These are phyloP conservation scores for Xiphias gladius DNA, from an alignment of 2,113 vertebrate genomes.

Conservation along the genomic window DNA sequence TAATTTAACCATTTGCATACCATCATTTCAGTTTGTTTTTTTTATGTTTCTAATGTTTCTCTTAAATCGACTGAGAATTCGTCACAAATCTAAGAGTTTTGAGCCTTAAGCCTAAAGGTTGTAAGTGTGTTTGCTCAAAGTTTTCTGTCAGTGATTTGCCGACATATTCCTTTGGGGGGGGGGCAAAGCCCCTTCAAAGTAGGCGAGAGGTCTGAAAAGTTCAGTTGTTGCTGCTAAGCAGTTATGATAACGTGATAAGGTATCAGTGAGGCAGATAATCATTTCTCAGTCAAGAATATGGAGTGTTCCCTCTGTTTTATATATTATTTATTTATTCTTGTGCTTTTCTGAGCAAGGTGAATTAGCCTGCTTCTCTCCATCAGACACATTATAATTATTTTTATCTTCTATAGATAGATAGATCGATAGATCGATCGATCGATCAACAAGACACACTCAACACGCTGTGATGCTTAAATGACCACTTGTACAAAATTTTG, in stretches of 20 bases:
- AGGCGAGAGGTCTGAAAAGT: not conserved
- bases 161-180: slow-evolving; percentile 1
- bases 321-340: not conserved
- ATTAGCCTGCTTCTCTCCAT: not conserved
- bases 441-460: slow-evolving; percentile 4
- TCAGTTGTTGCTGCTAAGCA: not conserved
- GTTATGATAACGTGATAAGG: slow-evolving; percentile 25
- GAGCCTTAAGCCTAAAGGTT: not conserved
- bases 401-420: not conserved
- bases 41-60: too few species aligned
- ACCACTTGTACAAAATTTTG: slow-evolving; percentile 24
- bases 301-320: not conserved
- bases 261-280: slow-evolving; percentile 16
- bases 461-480: slow-evolving; percentile 10
- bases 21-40: too few species aligned
- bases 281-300: not conserved
- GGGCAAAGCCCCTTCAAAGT: not conserved
- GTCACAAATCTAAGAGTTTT: not conserved
- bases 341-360: not conserved
- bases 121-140: not conserved
- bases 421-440: not conserved
- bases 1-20: not conserved
- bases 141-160: not conserved
- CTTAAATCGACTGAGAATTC: not conserved
- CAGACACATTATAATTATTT: not conserved